phyloP scores from a whole-genome alignment of 1,140 invertebrate species.

The Watersipora subatra region DNA sequence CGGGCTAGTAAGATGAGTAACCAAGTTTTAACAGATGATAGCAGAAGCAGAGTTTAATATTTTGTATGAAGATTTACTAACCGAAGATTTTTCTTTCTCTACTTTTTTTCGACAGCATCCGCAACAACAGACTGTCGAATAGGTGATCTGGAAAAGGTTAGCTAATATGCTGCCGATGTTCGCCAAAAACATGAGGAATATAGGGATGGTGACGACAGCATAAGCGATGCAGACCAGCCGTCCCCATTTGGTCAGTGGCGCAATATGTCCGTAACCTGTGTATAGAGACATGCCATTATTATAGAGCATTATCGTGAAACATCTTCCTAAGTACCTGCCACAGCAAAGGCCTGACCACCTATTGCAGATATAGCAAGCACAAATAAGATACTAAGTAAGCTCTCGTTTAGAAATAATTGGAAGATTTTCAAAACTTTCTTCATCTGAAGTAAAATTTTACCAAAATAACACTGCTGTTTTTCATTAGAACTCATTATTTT shows the following conservation, averaged over 20 bases:
- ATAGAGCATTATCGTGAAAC: too few species aligned
- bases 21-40: too few species aligned
- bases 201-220: conserved; percentile 85
- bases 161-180: conserved; percentile 89
- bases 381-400: too few species aligned
- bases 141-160: conserved; percentile 81
- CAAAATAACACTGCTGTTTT: too few species aligned
- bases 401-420: too few species aligned
- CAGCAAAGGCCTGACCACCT: neutral
- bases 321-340: neutral
- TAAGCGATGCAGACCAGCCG: conserved; percentile 85
- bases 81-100: neutral
- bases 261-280: conserved; percentile 82
- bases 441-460: too few species aligned
- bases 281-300: conserved; percentile 5
- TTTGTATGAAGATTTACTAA: too few species aligned
- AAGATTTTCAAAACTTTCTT: too few species aligned
- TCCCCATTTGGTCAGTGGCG: conserved; percentile 71
- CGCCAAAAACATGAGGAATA: conserved; percentile 73
- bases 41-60: too few species aligned
- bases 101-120: neutral
- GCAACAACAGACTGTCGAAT: conserved; percentile 27
- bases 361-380: neutral
- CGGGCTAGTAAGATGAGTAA: too few species aligned
- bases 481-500: too few species aligned